These are phyloP conservation scores for Ferrisia virgata DNA, from an alignment of 2,888 invertebrate species.

Conservation along the genomic window DNA sequence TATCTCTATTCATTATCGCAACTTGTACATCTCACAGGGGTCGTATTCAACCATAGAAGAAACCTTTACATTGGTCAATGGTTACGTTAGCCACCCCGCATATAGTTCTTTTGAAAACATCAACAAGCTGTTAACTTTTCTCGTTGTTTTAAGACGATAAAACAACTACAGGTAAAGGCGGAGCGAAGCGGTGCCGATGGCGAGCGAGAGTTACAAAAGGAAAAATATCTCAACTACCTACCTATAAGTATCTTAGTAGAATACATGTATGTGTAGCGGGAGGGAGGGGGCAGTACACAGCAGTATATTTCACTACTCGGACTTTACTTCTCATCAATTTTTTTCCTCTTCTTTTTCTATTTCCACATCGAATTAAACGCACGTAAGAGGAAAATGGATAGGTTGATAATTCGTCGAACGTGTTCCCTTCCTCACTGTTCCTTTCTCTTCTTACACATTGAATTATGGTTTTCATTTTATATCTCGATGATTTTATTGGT, in stretches of 20 bases:
- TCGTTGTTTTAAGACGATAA: background rate
- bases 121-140: constrained; percentile 5
- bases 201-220: background rate
- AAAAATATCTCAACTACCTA: background rate
- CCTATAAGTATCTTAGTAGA: background rate
- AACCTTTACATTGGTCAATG: no score
- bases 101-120: background rate
- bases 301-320: background rate
- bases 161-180: no score
- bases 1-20: background rate
- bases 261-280: no score
- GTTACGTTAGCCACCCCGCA: no score
- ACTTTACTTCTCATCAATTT: no score
- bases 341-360: no score
- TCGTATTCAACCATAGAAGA: background rate
- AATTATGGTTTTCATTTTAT: background rate
- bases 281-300: no score
- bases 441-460: no score
- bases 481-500: background rate
- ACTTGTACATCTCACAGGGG: background rate
- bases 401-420: background rate
- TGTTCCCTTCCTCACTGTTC: no score
- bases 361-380: background rate
- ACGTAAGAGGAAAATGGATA: background rate
- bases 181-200: no score